Percentiles rank a stretch among this genome's conserved stretches.
phyloP scores from a whole-genome alignment of 2,797 vertebrate species.

The Podargus strigoides region DNA sequence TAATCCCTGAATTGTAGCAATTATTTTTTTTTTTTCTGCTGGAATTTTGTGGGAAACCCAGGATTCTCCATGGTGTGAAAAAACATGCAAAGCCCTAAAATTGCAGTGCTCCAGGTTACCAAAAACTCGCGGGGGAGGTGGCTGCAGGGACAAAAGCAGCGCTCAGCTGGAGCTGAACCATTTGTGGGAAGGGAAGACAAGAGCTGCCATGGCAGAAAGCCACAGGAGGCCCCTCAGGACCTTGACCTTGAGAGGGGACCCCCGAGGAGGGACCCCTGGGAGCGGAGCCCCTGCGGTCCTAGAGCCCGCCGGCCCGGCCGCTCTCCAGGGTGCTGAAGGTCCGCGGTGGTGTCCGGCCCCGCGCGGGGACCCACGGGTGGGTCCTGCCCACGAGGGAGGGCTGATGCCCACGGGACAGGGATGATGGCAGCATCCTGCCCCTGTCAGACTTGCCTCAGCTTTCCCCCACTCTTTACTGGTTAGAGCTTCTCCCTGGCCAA shows the following conservation, averaged over 20 bases:
- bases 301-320: not conserved
- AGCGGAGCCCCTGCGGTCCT: not conserved
- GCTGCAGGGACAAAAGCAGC: not conserved
- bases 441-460: not conserved
- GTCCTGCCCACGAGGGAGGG: not conserved
- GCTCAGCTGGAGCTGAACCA: fast-evolving
- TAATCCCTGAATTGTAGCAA: fast-evolving
- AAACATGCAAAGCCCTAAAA: not conserved
- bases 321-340: constrained; percentile 26
- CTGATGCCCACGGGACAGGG: not conserved
- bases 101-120: too few relatives aligned
- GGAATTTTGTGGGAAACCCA: not conserved
- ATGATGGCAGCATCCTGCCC: too few relatives aligned
- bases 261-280: not conserved
- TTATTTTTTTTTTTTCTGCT: not conserved
- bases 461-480: fast-evolving
- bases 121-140: fast-evolving
- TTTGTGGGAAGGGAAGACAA: not conserved
- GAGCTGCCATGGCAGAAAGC: too few relatives aligned
- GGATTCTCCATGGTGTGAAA: fast-evolving
- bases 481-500: not conserved
- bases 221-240: not conserved
- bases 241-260: fast-evolving
- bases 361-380: not conserved
- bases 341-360: fast-evolving